These are phyloP conservation scores for Tipula lateralis DNA, from an alignment of 2,888 invertebrate genomes.

Conservation along the genomic window DNA sequence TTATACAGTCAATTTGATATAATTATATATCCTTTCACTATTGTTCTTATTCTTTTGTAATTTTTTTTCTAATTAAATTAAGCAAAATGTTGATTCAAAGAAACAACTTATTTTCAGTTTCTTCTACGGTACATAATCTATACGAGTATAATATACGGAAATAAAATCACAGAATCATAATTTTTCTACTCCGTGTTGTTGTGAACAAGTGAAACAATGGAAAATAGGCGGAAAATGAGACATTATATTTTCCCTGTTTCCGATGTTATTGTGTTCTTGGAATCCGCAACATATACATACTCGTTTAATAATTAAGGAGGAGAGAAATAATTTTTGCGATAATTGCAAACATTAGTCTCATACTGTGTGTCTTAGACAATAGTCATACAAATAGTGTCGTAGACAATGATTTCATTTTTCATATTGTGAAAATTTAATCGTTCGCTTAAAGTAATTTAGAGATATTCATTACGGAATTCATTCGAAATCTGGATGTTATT, in stretches of 20 bases:
- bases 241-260: background rate
- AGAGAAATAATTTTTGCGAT: background rate
- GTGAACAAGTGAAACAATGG: background rate
- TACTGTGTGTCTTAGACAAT: no score
- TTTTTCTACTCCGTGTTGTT: background rate
- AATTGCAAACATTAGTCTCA: background rate
- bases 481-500: no score
- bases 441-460: no score
- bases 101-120: background rate
- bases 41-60: background rate
- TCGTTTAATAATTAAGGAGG: background rate
- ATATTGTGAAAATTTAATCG: no score
- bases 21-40: background rate
- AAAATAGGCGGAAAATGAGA: background rate
- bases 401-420: no score
- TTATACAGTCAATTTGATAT: background rate
- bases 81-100: background rate
- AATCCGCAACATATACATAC: background rate
- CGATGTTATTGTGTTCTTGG: background rate
- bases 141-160: no score
- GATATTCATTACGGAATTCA: no score
- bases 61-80: background rate
- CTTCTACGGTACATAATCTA: background rate
- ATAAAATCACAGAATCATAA: background rate
- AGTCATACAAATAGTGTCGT: no score